Base-by-base conservation (phyloP, 1,140 invertebrate genomes). In the Myzus persicae region DNA sequence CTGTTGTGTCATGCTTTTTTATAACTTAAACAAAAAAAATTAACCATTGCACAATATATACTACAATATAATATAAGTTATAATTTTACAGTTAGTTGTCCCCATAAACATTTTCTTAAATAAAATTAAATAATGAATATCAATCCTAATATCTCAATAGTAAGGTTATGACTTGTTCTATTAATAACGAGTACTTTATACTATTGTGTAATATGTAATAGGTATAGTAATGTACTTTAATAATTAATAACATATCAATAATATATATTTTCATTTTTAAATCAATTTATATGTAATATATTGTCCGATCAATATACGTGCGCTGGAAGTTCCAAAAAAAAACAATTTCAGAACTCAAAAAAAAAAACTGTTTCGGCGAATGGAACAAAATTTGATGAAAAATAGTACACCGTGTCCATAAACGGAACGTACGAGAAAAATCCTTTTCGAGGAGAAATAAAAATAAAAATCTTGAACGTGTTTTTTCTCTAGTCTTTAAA, bases 401-500 rank as follows among this genome's bases (percentile, higher is more conserved):
- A 88, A 90, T 36, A 36, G 36, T 44, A 9, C n/a, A 89, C n/a
- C 22, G 44, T n/a, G n/a, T 6, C n/a, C 36, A 38, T 48, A 38
- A 36, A 51, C 87, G 87, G 48, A 51, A 14, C 44, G 46, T 9
- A 54, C 48, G 48, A 90, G 31, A 38, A 40, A 90, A 90, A 90
- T 67, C 88, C 48, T 40, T 59, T 59, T 59, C 88, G 38, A 2
- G 46, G n/a, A 48, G 31, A 26, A 31, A 59, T 76, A 90, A 90
- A 42, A 59, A 90, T 90, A 67, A 90, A 90, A 90, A 90, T 90
- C 89, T 90, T 42, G 38, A 46, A 18, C 38, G 51, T n/a, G 38
- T 67, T 90, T 90, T 48, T 67, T 42, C 31, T 1, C 24, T 40
- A 24, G 22, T 48, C 88, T 90, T 90, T 90, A 59, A 90, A 90